Evolutionary conservation across 2,888 invertebrate genomes (phyloP).

Genomic region (Netelia melanura): DNA sequence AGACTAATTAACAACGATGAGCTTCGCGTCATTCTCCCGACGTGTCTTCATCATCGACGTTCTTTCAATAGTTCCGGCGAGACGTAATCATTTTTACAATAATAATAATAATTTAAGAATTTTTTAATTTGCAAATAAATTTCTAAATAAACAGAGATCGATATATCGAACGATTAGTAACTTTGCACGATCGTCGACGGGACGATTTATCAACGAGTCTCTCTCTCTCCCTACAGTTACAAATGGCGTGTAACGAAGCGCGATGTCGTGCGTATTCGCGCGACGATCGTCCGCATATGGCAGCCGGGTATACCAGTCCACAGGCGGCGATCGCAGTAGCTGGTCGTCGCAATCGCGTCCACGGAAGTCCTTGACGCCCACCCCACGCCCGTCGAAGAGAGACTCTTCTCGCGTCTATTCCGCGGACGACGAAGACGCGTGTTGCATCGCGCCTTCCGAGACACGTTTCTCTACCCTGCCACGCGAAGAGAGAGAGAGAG

Average conservation of each 20-base stretch:
- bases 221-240: not conserved
- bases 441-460: constrained; percentile 7
- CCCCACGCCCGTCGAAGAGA: constrained; percentile 67
- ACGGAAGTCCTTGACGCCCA: constrained; percentile 81
- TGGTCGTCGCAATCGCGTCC: constrained; percentile 65
- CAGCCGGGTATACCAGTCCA: constrained; percentile 76
- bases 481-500: not conserved
- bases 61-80: not conserved
- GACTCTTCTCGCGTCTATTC: constrained; percentile 47
- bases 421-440: constrained; percentile 41
- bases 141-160: not conserved
- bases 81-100: not conserved
- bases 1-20: constrained; percentile 45
- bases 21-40: not conserved
- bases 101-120: not conserved
- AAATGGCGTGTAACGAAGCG: constrained; percentile 19
- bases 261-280: constrained; percentile 49
- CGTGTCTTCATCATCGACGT: constrained; percentile 42
- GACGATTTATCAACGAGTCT: not conserved
- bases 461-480: not conserved
- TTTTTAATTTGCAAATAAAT: not conserved
- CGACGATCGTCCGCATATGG: constrained; percentile 79
- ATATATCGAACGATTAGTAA: not conserved
- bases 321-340: constrained; percentile 62
- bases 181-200: not conserved